These are phyloP conservation scores for Pterostichus niger DNA, from an alignment of 2,888 invertebrate genomes.

Conservation along the genomic window DNA sequence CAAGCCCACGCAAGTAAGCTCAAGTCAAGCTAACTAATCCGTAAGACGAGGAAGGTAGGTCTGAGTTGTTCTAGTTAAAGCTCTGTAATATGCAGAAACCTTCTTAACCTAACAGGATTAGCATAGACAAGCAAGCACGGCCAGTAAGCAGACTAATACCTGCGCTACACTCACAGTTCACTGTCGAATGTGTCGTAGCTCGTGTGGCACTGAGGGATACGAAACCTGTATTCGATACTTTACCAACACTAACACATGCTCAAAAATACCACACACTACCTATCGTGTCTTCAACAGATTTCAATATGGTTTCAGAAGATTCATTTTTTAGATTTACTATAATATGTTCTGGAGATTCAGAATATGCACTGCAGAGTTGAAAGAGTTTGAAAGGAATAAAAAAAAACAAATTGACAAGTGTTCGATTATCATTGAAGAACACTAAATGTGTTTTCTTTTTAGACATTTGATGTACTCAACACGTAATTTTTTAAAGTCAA, in stretches of 20 bases:
- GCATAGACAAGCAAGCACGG: slow-evolving; percentile 82
- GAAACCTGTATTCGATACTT: slow-evolving; percentile 20
- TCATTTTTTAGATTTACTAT: background rate
- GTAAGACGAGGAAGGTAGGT: slow-evolving; percentile 80
- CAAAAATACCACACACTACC: background rate
- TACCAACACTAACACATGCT: slow-evolving; percentile 11
- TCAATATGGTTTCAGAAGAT: slow-evolving; percentile 14
- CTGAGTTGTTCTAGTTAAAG: slow-evolving; percentile 78
- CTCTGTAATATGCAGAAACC: slow-evolving; percentile 86
- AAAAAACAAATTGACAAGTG: too few species aligned
- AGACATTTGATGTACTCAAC: too few species aligned
- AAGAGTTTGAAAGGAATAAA: too few species aligned
- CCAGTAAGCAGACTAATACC: slow-evolving; percentile 76
- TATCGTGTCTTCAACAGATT: background rate
- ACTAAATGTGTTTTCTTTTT: too few species aligned
- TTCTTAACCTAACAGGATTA: slow-evolving; percentile 87
- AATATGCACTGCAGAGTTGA: background rate
- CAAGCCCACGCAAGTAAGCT: slow-evolving; percentile 77
- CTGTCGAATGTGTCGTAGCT: slow-evolving; percentile 53
- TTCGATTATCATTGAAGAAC: too few species aligned
- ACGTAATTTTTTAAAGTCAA: too few species aligned
- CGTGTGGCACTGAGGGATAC: background rate
- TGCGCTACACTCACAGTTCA: slow-evolving; percentile 67
- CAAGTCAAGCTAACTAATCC: slow-evolving; percentile 81
- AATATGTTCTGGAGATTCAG: background rate